A percentile compares a stretch with the other conserved stretches of the same genome.
Conservation (phyloP, 2,888 invertebrate genomes). For the Diaphora mendica region DNA sequence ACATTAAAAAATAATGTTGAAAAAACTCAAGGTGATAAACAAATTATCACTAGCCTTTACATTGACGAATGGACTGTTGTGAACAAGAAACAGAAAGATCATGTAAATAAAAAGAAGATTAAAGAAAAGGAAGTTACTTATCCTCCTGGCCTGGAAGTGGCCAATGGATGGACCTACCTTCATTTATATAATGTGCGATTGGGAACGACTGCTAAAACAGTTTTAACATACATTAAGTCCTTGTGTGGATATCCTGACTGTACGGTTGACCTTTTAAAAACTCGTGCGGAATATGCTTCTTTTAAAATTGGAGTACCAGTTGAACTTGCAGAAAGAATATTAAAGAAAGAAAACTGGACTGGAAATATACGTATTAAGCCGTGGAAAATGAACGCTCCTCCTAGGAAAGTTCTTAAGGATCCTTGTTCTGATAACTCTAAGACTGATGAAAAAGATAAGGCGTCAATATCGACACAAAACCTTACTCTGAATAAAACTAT, state of each 20-base stretch:
- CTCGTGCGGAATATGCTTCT: neutral
- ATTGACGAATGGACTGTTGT: neutral
- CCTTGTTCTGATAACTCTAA: neutral
- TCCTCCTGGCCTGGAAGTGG: neutral
- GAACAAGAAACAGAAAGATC: neutral
- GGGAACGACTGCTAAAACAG: neutral
- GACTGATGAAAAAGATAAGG: neutral
- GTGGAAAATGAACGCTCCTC: neutral
- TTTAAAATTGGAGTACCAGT: slow-evolving; percentile 1
- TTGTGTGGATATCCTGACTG: neutral
- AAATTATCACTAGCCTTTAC: neutral
- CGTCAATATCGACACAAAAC: neutral
- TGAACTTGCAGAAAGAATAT: neutral
- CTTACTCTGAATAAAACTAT: neutral
- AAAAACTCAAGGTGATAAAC: neutral
- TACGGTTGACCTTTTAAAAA: neutral
- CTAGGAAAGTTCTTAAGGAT: neutral
- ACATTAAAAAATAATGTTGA: neutral
- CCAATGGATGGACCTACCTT: neutral
- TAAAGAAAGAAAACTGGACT: neutral
- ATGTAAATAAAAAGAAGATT: neutral
- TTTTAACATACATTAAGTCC: neutral
- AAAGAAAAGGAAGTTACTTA: neutral
- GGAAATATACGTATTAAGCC: neutral
- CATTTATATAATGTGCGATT: neutral